Evolutionary conservation across 1,140 invertebrate genomes (phyloP), one percentile per base, ranked within the genome.

Genomic region (Diachasmimorpha longicaudata): DNA sequence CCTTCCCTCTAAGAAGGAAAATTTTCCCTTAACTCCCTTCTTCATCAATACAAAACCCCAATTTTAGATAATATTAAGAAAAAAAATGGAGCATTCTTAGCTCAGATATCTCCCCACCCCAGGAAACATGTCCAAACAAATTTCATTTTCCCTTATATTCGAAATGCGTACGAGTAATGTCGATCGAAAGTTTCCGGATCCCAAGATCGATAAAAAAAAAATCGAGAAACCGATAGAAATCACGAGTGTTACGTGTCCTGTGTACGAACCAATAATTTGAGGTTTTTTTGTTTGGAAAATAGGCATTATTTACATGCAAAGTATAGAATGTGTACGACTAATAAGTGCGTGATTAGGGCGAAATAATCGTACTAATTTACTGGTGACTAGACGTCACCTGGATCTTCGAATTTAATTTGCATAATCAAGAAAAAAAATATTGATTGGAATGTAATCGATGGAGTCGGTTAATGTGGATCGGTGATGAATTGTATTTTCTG

Each of bases 261-360:
- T 66, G 16, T 52, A 16, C 48, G 5, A 19, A 52, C 19, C 6
- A 16, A 16, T 52, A 19, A 13, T 52, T 52, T 46, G 10, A n/a
- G n/a, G 4, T 48, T 48, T 52, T 16, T 52, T 16, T 81, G 78
- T 86, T 89, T 91, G 92, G 92, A 93, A 93, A 93, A 93, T 93
- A 91, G 90, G 92, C 93, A 94, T 94, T 94, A 94, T 91, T 95
- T 94, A 94, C 92, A 93, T 95, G 93, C 93, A 94, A 95, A 95
- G 93, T 95, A 94, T 94, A 94, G 94, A 93, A 91, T 93, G 93
- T 93, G 92, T 93, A 82, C 77, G 39, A 42, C 14, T 52, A 63
- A 73, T 70, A 73, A 78, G 72, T 77, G 31, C 46, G 76, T 76
- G 70, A 76, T 44, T 67, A 68, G 71, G 73, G 48, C 11, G 52